Conservation (phyloP, 2,113 vertebrate species). For the Callospermophilus lateralis region DNA sequence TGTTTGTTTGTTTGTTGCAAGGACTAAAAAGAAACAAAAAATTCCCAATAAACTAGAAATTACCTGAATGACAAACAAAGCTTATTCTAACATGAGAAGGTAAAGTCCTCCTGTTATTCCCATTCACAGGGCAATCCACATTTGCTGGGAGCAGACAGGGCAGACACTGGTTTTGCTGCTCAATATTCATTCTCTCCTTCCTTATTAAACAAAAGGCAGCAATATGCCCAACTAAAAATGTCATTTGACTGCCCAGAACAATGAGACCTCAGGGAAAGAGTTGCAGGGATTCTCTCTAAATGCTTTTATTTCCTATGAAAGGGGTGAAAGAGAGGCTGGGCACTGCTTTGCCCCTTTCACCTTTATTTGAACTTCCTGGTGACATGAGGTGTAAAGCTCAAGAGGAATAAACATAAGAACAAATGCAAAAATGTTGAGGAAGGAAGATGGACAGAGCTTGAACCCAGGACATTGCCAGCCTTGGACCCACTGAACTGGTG, state of each 20-base stretch:
- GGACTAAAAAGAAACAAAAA: not conserved
- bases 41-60: not conserved
- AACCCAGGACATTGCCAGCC: no score
- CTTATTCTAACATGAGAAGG: not conserved
- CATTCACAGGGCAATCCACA: not conserved
- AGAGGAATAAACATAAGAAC: not conserved
- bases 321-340: not conserved
- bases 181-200: rapidly evolving
- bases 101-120: rapidly evolving
- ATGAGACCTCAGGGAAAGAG: not conserved
- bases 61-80: not conserved
- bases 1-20: not conserved
- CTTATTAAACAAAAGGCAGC: not conserved
- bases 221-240: not conserved
- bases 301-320: not conserved
- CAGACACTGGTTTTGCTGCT: not conserved
- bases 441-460: not conserved
- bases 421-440: not conserved
- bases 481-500: not conserved
- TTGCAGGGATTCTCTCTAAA: not conserved
- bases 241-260: not conserved
- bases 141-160: no score
- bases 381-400: not conserved
- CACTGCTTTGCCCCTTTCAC: not conserved
- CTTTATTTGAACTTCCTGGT: not conserved